These are phyloP conservation scores for Dascyllus trimaculatus DNA, from an alignment of 2,113 vertebrate genomes.

Conservation along the genomic window DNA sequence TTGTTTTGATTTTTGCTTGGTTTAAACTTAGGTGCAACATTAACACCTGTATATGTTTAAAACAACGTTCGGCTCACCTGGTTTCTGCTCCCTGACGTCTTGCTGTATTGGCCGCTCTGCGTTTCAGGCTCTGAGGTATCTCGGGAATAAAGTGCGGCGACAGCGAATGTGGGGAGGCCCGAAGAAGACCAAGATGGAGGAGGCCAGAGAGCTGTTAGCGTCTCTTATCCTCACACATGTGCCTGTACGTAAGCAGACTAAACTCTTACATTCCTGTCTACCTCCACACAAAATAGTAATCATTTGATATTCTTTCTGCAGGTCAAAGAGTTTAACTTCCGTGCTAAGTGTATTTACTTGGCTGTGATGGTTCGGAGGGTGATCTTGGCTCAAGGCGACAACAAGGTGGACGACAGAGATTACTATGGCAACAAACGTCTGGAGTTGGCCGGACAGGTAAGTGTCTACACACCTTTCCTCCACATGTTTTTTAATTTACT, in stretches of 20 bases:
- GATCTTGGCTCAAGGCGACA: conserved; percentile 96
- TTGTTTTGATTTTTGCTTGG: too few species aligned
- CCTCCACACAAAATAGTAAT: not conserved
- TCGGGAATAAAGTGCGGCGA: conserved; percentile 97
- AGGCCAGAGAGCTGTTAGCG: conserved; percentile 95
- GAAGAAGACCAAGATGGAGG: conserved; percentile 99
- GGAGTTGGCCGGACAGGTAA: conserved; percentile 97
- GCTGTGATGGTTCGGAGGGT: conserved; percentile 99
- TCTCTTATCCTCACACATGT: conserved; percentile 97
- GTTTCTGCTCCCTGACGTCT: not conserved
- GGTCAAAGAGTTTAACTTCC: conserved; percentile 99
- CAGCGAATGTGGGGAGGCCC: conserved; percentile 99
- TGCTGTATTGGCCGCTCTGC: not conserved
- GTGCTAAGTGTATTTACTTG: conserved; percentile 97
- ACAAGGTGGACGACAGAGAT: conserved; percentile 98
- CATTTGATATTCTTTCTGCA: conserved; percentile 61
- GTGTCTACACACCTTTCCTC: not conserved
- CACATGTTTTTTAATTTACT: conserved; percentile 10
- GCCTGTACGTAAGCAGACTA: conserved; percentile 78
- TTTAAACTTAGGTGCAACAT: too few species aligned
- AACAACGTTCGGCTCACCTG: too few species aligned
- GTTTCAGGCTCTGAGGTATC: conserved; percentile 93
- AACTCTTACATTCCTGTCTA: not conserved
- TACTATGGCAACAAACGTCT: conserved; percentile 99
- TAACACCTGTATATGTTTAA: too few species aligned